Conservation (phyloP, 2,888 invertebrate genomes). For the Sinopyrophorus schimmeli region DNA sequence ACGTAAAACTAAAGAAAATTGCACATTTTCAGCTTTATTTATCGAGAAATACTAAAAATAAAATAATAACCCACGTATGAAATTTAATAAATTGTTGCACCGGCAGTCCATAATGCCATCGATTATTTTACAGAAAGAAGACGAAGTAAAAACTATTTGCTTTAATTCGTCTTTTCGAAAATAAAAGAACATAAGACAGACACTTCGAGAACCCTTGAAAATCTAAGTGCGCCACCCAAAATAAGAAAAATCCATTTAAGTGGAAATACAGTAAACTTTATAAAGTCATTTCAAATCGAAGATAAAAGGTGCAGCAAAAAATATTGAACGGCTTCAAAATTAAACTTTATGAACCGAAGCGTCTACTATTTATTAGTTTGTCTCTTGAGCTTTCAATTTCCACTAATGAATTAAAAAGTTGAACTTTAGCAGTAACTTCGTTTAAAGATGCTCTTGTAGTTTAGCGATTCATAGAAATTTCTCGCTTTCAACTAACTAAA, state of each 20-base stretch:
- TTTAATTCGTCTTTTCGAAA: too few species aligned
- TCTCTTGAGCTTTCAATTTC: background rate
- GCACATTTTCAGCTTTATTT: background rate
- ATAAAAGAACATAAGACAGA: too few species aligned
- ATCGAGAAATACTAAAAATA: background rate
- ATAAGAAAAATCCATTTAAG: too few species aligned
- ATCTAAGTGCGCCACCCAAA: too few species aligned
- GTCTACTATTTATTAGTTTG: background rate
- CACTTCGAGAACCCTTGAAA: too few species aligned
- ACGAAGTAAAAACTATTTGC: too few species aligned
- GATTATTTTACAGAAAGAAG: too few species aligned
- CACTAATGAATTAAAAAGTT: conserved; percentile 3
- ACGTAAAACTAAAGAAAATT: background rate
- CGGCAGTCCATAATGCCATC: too few species aligned
- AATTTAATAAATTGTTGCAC: conserved; percentile 1
- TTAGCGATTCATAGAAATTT: background rate
- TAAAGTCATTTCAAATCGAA: too few species aligned
- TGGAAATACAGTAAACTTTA: too few species aligned
- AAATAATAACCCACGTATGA: background rate
- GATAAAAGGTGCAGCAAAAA: too few species aligned
- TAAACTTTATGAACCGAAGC: background rate
- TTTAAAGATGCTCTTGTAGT: background rate
- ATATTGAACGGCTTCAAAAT: too few species aligned
- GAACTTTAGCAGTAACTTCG: background rate
- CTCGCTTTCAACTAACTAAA: background rate